phyloP scores from a whole-genome alignment of 2,113 vertebrate species.

The Pholis gunnellus region DNA sequence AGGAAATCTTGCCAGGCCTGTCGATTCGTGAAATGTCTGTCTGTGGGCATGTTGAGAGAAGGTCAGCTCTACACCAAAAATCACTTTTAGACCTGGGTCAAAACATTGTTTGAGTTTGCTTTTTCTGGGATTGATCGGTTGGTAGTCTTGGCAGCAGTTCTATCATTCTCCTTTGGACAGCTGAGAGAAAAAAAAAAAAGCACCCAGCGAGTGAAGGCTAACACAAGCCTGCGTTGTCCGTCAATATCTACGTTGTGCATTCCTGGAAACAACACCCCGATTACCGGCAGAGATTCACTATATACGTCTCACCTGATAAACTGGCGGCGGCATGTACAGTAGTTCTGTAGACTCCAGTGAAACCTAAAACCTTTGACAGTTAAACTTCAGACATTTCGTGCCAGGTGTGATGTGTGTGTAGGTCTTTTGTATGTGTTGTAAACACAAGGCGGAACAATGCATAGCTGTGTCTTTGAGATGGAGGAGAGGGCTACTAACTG shows the following conservation, averaged over 20 bases:
- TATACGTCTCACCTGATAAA: constrained; percentile 45
- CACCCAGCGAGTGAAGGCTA: not conserved
- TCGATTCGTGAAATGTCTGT: constrained; percentile 83
- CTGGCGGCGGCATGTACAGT: constrained; percentile 7
- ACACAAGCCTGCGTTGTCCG: not conserved
- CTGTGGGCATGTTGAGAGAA: constrained; percentile 85
- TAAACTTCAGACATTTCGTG: constrained; percentile 49
- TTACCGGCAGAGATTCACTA: constrained; percentile 31
- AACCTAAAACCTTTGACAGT: constrained; percentile 72
- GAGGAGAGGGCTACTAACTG: constrained; percentile 41
- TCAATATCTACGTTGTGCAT: constrained; percentile 36
- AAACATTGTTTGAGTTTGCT: constrained; percentile 24
- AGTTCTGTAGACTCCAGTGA: constrained; percentile 51
- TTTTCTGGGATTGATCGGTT: constrained; percentile 25
- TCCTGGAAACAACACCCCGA: constrained; percentile 44
- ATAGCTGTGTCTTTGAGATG: constrained; percentile 24
- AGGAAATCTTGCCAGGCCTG: constrained; percentile 86
- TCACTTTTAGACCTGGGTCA: constrained; percentile 13
- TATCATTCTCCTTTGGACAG: constrained; percentile 14
- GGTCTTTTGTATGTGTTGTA: constrained; percentile 50
- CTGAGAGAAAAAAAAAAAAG: not conserved
- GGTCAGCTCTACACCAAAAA: constrained; percentile 68
- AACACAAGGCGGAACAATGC: constrained; percentile 62
- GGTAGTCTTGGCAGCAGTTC: constrained; percentile 36
- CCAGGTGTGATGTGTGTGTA: constrained; percentile 35